Evolutionary conservation across 2,888 invertebrate species (phyloP).

Genomic region (Xanthostigma xanthostigma): DNA sequence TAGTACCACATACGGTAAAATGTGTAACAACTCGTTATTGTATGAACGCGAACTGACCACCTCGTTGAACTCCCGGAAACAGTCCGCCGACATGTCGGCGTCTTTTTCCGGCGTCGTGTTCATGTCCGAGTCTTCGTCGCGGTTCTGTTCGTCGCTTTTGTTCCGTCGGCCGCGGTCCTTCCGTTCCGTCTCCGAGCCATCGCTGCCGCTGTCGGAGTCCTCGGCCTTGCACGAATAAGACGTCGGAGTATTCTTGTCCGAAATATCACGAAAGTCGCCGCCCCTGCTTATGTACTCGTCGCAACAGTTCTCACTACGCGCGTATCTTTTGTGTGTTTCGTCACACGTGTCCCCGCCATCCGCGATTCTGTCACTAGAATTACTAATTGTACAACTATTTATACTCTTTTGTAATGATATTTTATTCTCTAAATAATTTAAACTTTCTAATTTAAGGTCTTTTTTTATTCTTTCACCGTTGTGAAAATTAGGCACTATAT

Average conservation of each 20-base stretch:
- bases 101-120: conserved; percentile 14
- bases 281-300: background rate
- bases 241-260: background rate
- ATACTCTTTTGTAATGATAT: background rate
- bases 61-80: conserved; percentile 87
- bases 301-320: conserved; percentile 22
- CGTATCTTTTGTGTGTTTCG: conserved; percentile 17
- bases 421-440: conserved; percentile 3
- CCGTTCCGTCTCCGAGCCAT: background rate
- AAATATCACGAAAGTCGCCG: background rate
- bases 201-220: conserved; percentile 5
- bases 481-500: conserved; percentile 28
- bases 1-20: conserved; percentile 94
- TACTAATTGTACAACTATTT: background rate
- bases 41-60: conserved; percentile 58
- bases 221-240: background rate
- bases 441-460: conserved; percentile 5
- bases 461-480: conserved; percentile 5
- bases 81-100: conserved; percentile 20
- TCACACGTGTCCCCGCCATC: conserved; percentile 17
- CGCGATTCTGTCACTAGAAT: conserved; percentile 23
- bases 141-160: background rate
- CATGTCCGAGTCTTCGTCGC: conserved; percentile 13
- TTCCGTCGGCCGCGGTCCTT: too few relatives aligned
- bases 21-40: conserved; percentile 67